Conservation (phyloP, 2,113 vertebrate species). For the Cricetomys ansorgei region DNA sequence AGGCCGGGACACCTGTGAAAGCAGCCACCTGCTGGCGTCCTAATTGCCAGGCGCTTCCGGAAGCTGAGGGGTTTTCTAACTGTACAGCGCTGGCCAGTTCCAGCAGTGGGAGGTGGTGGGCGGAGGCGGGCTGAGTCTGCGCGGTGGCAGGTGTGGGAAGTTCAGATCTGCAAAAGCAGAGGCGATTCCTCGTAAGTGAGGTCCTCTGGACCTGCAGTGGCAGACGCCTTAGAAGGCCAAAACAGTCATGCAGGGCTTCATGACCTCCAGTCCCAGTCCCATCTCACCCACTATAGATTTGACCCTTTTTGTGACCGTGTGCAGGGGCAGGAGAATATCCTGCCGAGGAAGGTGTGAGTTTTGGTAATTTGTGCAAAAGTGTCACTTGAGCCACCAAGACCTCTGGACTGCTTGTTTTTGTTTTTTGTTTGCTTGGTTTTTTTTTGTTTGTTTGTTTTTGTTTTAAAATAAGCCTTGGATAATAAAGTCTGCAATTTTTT, state of each 20-base stretch:
- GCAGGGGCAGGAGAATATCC: background rate
- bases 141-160: background rate
- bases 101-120: background rate
- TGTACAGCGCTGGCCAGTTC: background rate
- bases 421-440: background rate
- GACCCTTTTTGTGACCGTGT: background rate
- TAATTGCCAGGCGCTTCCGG: background rate
- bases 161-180: background rate
- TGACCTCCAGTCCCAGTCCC: background rate
- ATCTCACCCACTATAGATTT: background rate
- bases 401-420: background rate
- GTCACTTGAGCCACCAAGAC: background rate
- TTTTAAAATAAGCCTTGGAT: background rate
- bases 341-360: background rate
- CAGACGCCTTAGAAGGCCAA: background rate
- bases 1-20: constrained; percentile 50
- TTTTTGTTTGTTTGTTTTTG: background rate
- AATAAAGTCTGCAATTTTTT: background rate
- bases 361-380: constrained; percentile 28
- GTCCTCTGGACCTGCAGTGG: background rate
- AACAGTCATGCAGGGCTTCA: rapidly evolving
- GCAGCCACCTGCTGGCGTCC: background rate
- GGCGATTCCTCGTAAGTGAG: background rate
- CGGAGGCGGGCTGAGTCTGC: background rate
- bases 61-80: background rate